phyloP scores from a whole-genome alignment of 1,140 invertebrate species.

The Melanaphis sacchari region DNA sequence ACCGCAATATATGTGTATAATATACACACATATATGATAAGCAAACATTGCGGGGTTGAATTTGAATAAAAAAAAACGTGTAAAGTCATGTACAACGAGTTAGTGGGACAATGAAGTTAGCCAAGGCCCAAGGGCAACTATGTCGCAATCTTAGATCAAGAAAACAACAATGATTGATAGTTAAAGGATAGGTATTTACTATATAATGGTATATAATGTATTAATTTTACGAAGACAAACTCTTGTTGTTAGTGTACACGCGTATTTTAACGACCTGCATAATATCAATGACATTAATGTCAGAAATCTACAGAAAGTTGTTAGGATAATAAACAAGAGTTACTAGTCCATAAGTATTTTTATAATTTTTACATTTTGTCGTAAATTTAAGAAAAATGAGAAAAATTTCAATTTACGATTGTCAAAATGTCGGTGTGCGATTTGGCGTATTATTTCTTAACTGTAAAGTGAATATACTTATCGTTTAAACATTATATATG shows the following conservation, averaged over 20 bases:
- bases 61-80: conserved; percentile 42
- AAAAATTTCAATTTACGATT: background rate
- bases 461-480: background rate
- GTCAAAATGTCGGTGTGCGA: background rate
- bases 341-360: background rate
- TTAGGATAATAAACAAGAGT: background rate
- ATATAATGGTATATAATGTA: conserved; percentile 3
- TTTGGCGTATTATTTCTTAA: background rate
- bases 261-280: background rate
- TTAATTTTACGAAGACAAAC: background rate
- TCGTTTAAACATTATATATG: background rate
- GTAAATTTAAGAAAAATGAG: background rate
- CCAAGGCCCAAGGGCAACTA: conserved; percentile 50
- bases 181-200: background rate
- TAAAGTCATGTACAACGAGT: conserved; percentile 31
- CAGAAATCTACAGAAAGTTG: background rate
- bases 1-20: background rate
- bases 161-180: conserved; percentile 40
- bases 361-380: background rate
- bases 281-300: background rate
- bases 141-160: conserved; percentile 17
- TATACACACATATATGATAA: background rate
- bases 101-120: conserved; percentile 22
- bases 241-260: background rate
- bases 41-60: conserved; percentile 25